phyloP scores from a whole-genome alignment of 2,797 vertebrate species.

The Cetoscarus ocellatus region DNA sequence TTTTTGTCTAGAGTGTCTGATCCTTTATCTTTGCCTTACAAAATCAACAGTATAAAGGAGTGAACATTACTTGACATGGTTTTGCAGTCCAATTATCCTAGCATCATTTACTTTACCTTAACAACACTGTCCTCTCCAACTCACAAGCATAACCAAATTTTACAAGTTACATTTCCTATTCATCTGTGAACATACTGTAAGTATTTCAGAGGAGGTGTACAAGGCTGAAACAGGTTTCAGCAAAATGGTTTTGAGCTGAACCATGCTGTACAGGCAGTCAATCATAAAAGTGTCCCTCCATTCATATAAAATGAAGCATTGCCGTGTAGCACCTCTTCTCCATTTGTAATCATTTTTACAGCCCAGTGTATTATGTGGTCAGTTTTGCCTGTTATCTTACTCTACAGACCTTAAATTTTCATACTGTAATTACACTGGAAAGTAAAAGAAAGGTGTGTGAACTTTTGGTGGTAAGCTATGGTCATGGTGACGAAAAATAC shows the following conservation, averaged over 20 bases:
- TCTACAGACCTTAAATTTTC: conserved; percentile 28
- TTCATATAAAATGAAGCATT: conserved; percentile 10
- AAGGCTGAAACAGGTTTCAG: not conserved
- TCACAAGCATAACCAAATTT: not conserved
- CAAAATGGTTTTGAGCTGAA: not conserved
- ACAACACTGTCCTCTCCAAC: not conserved
- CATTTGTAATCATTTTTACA: conserved; percentile 36
- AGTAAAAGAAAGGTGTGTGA: conserved; percentile 34
- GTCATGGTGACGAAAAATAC: conserved; percentile 32
- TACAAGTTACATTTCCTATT: not conserved
- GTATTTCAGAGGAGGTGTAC: conserved; percentile 12
- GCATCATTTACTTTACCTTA: not conserved
- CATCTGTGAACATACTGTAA: not conserved
- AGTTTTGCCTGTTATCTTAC: conserved; percentile 51
- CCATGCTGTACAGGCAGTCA: not conserved
- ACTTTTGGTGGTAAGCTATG: conserved; percentile 41
- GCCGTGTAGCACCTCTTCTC: conserved; percentile 4
- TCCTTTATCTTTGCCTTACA: conserved; percentile 4
- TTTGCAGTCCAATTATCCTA: not conserved
- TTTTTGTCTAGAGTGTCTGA: conserved; percentile 20
- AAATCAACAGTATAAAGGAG: conserved; percentile 7
- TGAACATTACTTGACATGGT: conserved; percentile 7
- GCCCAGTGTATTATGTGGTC: conserved; percentile 2
- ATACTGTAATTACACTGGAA: conserved; percentile 27
- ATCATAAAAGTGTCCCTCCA: conserved; percentile 20